Percentiles rank a stretch among this genome's conserved stretches.
Evolutionary conservation across 2,888 invertebrate species (phyloP).

Genomic region (Dasysyrphus tricinctus): DNA sequence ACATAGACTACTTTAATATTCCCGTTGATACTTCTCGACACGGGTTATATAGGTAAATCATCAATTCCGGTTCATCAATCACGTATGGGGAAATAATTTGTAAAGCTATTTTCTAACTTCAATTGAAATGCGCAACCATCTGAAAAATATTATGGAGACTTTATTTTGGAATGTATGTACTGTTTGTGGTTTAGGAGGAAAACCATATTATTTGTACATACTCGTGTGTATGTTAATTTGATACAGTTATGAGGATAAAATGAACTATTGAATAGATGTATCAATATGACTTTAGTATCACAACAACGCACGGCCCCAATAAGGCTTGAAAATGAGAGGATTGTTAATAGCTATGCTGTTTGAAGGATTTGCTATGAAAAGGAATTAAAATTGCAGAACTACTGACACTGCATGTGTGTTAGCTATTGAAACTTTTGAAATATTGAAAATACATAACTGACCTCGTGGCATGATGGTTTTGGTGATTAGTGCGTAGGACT

Average conservation of each 20-base stretch:
- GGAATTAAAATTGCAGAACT: too few species aligned
- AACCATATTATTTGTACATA: background rate
- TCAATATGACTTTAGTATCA: background rate
- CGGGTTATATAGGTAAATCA: constrained; percentile 44
- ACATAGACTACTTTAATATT: constrained; percentile 43
- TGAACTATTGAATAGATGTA: background rate
- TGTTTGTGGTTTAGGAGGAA: constrained; percentile 8
- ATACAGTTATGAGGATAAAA: background rate
- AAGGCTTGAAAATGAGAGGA: background rate
- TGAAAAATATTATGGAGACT: constrained; percentile 22
- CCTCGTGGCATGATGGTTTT: too few species aligned
- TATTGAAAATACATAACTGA: too few species aligned
- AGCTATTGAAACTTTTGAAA: too few species aligned
- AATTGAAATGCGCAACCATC: constrained; percentile 25
- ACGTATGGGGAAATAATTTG: constrained; percentile 39
- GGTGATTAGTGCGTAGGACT: too few species aligned
- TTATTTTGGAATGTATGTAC: background rate
- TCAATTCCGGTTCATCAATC: constrained; percentile 47
- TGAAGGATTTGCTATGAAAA: background rate
- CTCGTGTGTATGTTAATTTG: background rate
- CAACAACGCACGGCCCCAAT: background rate
- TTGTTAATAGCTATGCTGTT: background rate
- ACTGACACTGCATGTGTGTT: too few species aligned
- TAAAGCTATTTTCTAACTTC: constrained; percentile 33
- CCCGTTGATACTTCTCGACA: constrained; percentile 31